Conservation (phyloP, 2,113 vertebrate species). For the Sinocyclocheilus grahami region DNA sequence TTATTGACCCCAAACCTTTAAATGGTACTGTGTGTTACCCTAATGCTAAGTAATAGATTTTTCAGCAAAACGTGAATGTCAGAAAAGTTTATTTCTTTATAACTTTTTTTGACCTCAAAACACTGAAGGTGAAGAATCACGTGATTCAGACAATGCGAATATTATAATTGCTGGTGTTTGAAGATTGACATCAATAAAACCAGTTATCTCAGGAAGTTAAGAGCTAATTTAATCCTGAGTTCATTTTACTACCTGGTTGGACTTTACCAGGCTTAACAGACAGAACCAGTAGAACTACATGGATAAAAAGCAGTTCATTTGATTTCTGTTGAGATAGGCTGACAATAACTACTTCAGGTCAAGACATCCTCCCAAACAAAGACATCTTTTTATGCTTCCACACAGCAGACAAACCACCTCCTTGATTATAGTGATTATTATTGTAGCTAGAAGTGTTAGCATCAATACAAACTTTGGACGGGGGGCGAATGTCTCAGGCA, state of each 20-base stretch:
- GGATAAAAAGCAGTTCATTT: slow-evolving; percentile 45
- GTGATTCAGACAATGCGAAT: too few species aligned
- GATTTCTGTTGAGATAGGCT: slow-evolving; percentile 41
- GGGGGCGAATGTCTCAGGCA: slow-evolving; percentile 6
- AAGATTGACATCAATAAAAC: too few species aligned
- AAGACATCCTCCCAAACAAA: slow-evolving; percentile 51
- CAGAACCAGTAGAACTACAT: not conserved
- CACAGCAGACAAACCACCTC: slow-evolving; percentile 45
- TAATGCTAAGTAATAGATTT: too few species aligned
- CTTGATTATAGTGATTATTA: slow-evolving; percentile 33
- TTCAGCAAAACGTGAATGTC: too few species aligned
- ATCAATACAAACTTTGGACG: slow-evolving; percentile 31
- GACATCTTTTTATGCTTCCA: slow-evolving; percentile 43
- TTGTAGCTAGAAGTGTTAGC: slow-evolving; percentile 19
- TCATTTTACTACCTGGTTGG: not conserved
- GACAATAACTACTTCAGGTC: slow-evolving; percentile 44
- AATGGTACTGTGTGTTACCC: too few species aligned
- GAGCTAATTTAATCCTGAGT: too few species aligned
- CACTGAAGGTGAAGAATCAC: too few species aligned
- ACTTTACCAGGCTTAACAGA: not conserved
- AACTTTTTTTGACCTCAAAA: too few species aligned
- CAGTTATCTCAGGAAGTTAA: not conserved
- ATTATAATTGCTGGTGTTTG: too few species aligned
- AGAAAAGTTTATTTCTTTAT: too few species aligned
- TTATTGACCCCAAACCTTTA: too few species aligned